These are phyloP conservation scores for Lasioglossum marginatum DNA, from an alignment of 2,888 invertebrate genomes.

Conservation along the genomic window DNA sequence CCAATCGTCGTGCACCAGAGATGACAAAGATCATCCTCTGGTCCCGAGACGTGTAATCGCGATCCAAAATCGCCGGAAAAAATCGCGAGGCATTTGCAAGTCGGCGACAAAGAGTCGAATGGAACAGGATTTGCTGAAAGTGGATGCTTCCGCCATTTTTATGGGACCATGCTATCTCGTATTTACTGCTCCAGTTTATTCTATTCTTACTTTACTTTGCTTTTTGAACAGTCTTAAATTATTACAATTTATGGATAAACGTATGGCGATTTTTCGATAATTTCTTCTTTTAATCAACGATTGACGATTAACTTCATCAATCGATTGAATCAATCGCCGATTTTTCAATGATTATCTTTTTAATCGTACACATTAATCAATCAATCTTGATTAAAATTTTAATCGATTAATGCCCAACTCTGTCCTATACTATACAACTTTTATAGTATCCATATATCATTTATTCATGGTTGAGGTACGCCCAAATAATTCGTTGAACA, in stretches of 20 bases:
- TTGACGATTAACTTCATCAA: no score
- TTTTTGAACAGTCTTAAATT: no score
- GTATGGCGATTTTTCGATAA: no score
- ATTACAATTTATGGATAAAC: no score
- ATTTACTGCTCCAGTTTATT: not conserved
- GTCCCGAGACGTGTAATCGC: conserved; percentile 25
- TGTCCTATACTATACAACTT: not conserved
- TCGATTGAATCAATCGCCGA: no score
- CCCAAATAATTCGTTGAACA: not conserved
- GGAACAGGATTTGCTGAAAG: not conserved
- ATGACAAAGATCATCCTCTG: not conserved
- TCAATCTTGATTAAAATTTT: no score
- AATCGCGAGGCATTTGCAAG: not conserved
- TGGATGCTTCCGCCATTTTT: conserved; percentile 1
- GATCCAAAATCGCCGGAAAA: conserved; percentile 2
- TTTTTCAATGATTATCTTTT: no score
- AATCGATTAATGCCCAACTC: no score
- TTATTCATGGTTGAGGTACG: not conserved
- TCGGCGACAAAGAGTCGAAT: not conserved
- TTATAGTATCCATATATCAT: not conserved
- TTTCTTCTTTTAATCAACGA: no score
- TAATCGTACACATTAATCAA: no score
- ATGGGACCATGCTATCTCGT: not conserved
- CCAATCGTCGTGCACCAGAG: not conserved
- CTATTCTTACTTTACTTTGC: not conserved